Percentiles rank a stretch among this genome's conserved stretches.
phyloP scores from a whole-genome alignment of 2,888 invertebrate species.

The Caenorhabditis becei region DNA sequence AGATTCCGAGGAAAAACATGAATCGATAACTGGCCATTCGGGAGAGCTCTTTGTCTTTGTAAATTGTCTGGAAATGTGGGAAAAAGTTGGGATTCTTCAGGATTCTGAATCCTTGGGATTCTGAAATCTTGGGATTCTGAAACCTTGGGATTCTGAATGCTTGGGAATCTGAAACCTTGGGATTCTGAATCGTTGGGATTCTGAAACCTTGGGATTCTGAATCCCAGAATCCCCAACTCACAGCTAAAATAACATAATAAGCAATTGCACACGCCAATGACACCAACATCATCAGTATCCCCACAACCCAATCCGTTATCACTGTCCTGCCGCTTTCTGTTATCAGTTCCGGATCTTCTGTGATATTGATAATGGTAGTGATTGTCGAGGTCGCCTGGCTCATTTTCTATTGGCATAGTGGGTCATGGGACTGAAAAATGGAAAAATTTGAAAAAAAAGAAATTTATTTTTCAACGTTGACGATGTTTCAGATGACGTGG shows the following conservation, averaged over 20 bases:
- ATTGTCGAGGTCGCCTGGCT: background rate
- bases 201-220: too few species aligned
- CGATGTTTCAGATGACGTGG: too few species aligned
- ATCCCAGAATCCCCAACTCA: too few species aligned
- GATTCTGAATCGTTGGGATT: too few species aligned
- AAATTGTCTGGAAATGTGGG: slow-evolving; percentile 72
- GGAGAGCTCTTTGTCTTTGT: slow-evolving; percentile 71
- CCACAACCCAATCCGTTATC: slow-evolving; percentile 66
- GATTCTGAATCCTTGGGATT: too few species aligned
- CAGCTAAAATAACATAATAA: slow-evolving; percentile 65
- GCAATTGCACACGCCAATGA: slow-evolving; percentile 65
- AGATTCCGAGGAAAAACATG: slow-evolving; percentile 74
- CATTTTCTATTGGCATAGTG: background rate
- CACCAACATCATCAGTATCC: slow-evolving; percentile 65
- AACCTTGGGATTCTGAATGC: too few species aligned
- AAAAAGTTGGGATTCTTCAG: too few species aligned
- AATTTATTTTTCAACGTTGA: background rate
- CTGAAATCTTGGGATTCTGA: background rate
- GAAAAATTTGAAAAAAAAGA: background rate
- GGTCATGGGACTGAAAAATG: background rate
- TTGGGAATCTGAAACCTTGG: too few species aligned
- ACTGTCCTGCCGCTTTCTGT: slow-evolving; percentile 51
- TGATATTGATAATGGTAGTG: background rate
- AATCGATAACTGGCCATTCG: slow-evolving; percentile 74
- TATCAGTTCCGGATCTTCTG: slow-evolving; percentile 23